Conservation (phyloP, 2,888 invertebrate genomes). For the Camptogramma bilineatum region DNA sequence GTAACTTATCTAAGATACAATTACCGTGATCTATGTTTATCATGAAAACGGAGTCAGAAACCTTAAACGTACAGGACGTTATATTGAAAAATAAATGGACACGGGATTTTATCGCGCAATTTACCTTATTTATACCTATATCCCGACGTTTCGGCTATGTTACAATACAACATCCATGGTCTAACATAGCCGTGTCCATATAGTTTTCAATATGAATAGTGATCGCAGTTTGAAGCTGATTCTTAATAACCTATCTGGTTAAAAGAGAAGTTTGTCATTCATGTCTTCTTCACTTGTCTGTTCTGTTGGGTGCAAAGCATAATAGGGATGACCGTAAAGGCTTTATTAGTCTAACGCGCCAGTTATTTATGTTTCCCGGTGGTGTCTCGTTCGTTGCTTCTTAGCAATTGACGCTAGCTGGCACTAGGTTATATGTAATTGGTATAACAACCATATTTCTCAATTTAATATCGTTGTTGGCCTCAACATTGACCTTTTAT, state of each 20-base stretch:
- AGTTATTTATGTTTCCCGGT: constrained; percentile 17
- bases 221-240: too few species aligned
- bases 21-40: neutral
- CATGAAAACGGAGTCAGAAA: neutral
- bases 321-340: constrained; percentile 3
- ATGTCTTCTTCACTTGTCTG: neutral
- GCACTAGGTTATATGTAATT: constrained; percentile 3
- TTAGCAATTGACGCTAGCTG: constrained; percentile 5
- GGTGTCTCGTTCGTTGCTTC: constrained; percentile 11
- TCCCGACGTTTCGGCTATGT: too few species aligned
- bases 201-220: too few species aligned
- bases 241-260: neutral
- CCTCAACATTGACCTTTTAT: constrained; percentile 22
- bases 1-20: neutral
- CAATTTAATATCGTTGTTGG: constrained; percentile 10
- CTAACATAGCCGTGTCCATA: too few species aligned
- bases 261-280: neutral
- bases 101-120: too few species aligned
- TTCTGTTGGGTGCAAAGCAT: constrained; percentile 3
- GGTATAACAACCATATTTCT: constrained; percentile 9
- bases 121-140: too few species aligned
- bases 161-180: too few species aligned
- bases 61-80: neutral
- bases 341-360: constrained; percentile 1
- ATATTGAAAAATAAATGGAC: too few species aligned